phyloP scores from a whole-genome alignment of 2,797 vertebrate genomes.

The Diplodus sargus region DNA sequence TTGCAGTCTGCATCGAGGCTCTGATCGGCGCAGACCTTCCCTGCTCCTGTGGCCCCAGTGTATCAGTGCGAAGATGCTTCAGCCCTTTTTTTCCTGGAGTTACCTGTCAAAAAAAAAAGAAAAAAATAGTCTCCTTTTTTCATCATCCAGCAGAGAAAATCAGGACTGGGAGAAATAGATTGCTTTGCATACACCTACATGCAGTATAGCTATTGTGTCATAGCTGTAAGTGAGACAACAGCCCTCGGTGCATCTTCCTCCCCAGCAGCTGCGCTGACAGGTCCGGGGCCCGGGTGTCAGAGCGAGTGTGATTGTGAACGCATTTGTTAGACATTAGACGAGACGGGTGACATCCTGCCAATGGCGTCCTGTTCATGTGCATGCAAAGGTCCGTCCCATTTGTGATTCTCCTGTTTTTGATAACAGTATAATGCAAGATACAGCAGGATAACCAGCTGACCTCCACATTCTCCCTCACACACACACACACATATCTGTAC shows the following conservation, averaged over 20 bases:
- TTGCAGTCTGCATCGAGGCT: conserved; percentile 58
- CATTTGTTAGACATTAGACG: conserved; percentile 75
- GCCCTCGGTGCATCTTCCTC: conserved; percentile 64
- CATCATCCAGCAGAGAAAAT: conserved; percentile 53
- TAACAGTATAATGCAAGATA: conserved; percentile 20
- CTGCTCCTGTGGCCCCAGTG: conserved; percentile 57
- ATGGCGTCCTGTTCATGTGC: conserved; percentile 66
- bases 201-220: conserved; percentile 72
- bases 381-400: conserved; percentile 49
- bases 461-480: conserved; percentile 18
- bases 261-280: conserved; percentile 76
- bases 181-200: conserved; percentile 77
- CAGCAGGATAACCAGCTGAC: conserved; percentile 25
- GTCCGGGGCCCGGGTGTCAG: conserved; percentile 65
- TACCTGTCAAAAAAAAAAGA: conserved; percentile 63
- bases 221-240: conserved; percentile 79
- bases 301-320: conserved; percentile 76
- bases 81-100: conserved; percentile 50
- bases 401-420: conserved; percentile 49
- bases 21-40: conserved; percentile 63
- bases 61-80: conserved; percentile 61
- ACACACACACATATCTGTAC: conserved; percentile 11
- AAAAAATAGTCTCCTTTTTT: conserved; percentile 11
- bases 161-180: conserved; percentile 67
- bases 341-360: conserved; percentile 62